Evolutionary conservation across 2,797 vertebrate genomes (phyloP), one percentile per base, ranked within the genome.

Genomic region (Rachycentron canadum): DNA sequence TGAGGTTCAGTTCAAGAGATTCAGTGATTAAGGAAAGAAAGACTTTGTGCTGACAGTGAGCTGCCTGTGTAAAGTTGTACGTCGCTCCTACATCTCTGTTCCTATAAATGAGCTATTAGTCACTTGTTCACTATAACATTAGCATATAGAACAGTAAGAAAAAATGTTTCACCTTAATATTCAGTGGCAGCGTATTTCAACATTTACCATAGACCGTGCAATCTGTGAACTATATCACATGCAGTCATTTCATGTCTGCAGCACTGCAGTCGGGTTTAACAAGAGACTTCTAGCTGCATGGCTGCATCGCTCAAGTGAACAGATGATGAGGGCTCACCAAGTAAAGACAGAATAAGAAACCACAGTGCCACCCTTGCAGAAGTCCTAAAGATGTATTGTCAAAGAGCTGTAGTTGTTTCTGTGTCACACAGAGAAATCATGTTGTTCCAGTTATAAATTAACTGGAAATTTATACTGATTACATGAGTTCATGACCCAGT

Each of bases 401-500:
- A 70, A 73, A 87, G 69, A 56, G 69, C 28, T 40, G 50, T 3
- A 30, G 71, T 57, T 73, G 63, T 84, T 86, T 69, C 47, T 36
- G 19, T 57, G 65, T 66, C 72, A 74, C 16, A 65, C 69, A 70
- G 59, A 23, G 58, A 79, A 78, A 69, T 5, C 34, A 59, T 81
- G 85, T 80, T 83, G 75, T 59, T 76, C 38, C 76, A 61, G 34
- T 79, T 70, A 61, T 84, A 80, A 88, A 89, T 86, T 72, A 73
- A n/a, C n/a, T n/a, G 49, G 45, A 79, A 78, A 89, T 89, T 78
- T 81, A 78, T 69, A 68, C 59, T n/a, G 55, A 86, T 89, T 88
- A 89, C 76, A 78, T 1, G 3, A 83, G 87, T 86, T 90, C 84
- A 78, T 81, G 87, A 88, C 89, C 79, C 55, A 79, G 59, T 92